Conservation (phyloP, 1,140 invertebrate species). For the Papilio glaucus region DNA sequence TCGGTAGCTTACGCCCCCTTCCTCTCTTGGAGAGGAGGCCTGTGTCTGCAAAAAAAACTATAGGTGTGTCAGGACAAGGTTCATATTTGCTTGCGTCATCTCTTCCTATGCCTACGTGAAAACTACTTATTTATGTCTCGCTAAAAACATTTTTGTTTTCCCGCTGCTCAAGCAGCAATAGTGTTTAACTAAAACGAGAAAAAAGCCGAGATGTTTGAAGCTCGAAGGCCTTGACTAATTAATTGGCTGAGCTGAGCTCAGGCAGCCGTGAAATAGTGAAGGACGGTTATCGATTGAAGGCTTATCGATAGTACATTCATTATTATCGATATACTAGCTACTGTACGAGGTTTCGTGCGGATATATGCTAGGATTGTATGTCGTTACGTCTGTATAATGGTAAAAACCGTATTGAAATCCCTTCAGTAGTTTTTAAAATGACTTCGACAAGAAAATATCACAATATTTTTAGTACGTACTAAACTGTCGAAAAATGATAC, state of each 20-base stretch:
- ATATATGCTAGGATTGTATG: no score
- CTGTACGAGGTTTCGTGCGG: no score
- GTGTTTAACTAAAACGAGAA: conserved; percentile 12
- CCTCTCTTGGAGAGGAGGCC: no score
- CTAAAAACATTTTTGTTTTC: conserved; percentile 6
- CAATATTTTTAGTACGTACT: no score
- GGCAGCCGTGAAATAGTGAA: conserved; percentile 17
- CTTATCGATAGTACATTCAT: background rate
- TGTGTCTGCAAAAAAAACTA: no score
- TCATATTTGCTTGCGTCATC: background rate
- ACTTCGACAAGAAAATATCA: no score
- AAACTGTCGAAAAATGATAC: no score
- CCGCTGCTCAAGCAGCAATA: background rate
- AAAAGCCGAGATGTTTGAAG: conserved; percentile 17
- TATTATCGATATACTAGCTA: background rate
- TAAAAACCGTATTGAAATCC: no score
- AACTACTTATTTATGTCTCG: background rate
- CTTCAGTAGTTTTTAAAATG: no score
- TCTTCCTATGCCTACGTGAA: background rate
- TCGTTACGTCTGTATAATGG: no score
- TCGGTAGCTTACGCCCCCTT: no score
- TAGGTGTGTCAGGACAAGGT: no score
- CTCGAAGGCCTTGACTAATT: conserved; percentile 41
- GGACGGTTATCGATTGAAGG: background rate
- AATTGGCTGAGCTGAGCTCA: conserved; percentile 49